A percentile compares a stretch with the other conserved stretches of the same genome.
Evolutionary conservation across 2,113 vertebrate species (phyloP).

Genomic region (Perognathus longimembris): DNA sequence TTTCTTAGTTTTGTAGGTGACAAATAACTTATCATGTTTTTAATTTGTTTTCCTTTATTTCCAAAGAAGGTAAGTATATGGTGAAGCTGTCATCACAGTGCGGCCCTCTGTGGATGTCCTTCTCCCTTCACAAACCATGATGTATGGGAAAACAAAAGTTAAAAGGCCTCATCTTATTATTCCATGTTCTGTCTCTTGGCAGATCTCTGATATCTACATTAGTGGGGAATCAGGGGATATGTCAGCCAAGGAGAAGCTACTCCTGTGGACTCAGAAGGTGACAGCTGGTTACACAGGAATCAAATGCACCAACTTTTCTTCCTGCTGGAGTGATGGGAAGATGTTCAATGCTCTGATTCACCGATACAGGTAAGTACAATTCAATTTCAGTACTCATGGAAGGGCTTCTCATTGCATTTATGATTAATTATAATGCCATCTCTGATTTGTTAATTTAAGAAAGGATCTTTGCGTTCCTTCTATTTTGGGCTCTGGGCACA

Average conservation of each 20-base stretch:
- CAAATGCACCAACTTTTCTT: slow-evolving; percentile 98
- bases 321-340: slow-evolving; percentile 96
- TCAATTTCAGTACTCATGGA: rapidly evolving
- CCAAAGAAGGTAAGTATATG: neutral
- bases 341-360: slow-evolving; percentile 99
- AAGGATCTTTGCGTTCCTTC: neutral
- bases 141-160: slow-evolving; percentile 9
- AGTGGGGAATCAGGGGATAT: slow-evolving; percentile 96
- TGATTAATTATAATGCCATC: neutral
- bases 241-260: slow-evolving; percentile 98
- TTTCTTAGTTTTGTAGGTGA: neutral
- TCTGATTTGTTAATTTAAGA: slow-evolving; percentile 53
- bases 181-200: slow-evolving; percentile 52
- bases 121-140: neutral
- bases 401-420: neutral
- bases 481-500: slow-evolving; percentile 3
- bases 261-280: slow-evolving; percentile 97
- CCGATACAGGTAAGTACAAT: slow-evolving; percentile 92
- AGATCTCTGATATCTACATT: slow-evolving; percentile 99
- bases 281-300: slow-evolving; percentile 94
- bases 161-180: slow-evolving; percentile 12
- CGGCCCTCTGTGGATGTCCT: neutral
- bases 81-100: neutral
- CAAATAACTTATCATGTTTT: neutral
- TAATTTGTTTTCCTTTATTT: neutral